phyloP scores from a whole-genome alignment of 2,113 vertebrate genomes.

The Pygoscelis adeliae region DNA sequence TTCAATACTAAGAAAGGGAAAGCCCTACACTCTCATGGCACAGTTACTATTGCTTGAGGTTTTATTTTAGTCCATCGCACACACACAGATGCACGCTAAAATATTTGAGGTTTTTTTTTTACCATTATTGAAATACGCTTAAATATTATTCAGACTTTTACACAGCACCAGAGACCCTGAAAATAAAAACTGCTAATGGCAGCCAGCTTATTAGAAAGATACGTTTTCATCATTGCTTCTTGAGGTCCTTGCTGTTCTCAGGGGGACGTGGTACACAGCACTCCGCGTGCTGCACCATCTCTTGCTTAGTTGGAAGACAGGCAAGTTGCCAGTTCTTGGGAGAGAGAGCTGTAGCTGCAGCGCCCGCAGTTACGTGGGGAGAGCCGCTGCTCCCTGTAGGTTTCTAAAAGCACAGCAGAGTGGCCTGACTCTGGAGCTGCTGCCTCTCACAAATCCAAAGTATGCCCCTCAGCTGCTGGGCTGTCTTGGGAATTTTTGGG shows the following conservation, averaged over 20 bases:
- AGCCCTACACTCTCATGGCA: neutral
- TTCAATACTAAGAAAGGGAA: neutral
- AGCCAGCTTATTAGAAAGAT: conserved; percentile 23
- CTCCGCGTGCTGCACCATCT: accelerated
- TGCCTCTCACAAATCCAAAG: neutral
- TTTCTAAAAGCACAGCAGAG: neutral
- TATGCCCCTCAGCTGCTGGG: neutral
- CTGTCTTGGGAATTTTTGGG: neutral
- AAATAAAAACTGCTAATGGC: neutral
- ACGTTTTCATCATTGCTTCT: neutral
- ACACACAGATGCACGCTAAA: neutral
- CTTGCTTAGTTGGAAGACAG: neutral
- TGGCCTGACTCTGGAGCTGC: neutral
- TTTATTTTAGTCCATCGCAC: neutral
- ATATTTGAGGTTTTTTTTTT: neutral
- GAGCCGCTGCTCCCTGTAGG: neutral
- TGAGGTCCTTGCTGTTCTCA: neutral
- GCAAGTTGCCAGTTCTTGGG: neutral
- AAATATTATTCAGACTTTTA: conserved; percentile 16
- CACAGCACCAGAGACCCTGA: neutral
- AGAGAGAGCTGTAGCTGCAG: neutral
- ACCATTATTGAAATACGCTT: neutral
- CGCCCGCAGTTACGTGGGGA: neutral
- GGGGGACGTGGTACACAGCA: accelerated
- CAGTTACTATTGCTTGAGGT: neutral